These are phyloP conservation scores for Meloidogyne hapla DNA, from an alignment of 1,140 invertebrate genomes.

Conservation along the genomic window DNA sequence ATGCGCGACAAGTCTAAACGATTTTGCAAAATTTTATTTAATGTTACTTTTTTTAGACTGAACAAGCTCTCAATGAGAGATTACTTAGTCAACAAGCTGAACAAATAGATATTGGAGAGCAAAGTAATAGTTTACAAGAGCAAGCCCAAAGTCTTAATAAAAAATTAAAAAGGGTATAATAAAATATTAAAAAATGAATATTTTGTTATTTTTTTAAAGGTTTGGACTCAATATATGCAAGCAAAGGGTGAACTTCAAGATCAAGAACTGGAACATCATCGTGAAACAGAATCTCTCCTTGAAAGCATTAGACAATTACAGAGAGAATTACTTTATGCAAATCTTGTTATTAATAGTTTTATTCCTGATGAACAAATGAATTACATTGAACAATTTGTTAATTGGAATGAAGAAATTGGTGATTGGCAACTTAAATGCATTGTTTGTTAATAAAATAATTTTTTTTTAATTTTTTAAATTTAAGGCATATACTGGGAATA, in stretches of 20 bases:
- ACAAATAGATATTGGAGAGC: constrained; percentile 89
- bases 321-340: constrained; percentile 85
- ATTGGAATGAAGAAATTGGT: constrained; percentile 96
- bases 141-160: constrained; percentile 86
- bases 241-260: constrained; percentile 83
- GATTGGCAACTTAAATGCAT: constrained; percentile 92
- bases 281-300: constrained; percentile 90
- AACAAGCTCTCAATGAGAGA: constrained; percentile 72
- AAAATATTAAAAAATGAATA: background rate
- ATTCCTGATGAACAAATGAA: constrained; percentile 82
- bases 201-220: constrained; percentile 1
- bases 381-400: constrained; percentile 72
- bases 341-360: constrained; percentile 78
- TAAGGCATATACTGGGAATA: constrained; percentile 33
- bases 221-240: constrained; percentile 66
- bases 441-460: constrained; percentile 59
- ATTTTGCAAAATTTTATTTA: constrained; percentile 68
- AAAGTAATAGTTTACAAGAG: constrained; percentile 88
- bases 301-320: constrained; percentile 85
- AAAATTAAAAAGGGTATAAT: constrained; percentile 68
- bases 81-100: constrained; percentile 72
- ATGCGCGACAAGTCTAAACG: constrained; percentile 76
- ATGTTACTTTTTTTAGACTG: background rate
- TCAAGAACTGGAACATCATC: constrained; percentile 85
- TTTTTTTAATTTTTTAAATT: constrained; percentile 21